These are phyloP conservation scores for Trachemys scripta DNA, from an alignment of 2,113 vertebrate species.

Conservation along the genomic window DNA sequence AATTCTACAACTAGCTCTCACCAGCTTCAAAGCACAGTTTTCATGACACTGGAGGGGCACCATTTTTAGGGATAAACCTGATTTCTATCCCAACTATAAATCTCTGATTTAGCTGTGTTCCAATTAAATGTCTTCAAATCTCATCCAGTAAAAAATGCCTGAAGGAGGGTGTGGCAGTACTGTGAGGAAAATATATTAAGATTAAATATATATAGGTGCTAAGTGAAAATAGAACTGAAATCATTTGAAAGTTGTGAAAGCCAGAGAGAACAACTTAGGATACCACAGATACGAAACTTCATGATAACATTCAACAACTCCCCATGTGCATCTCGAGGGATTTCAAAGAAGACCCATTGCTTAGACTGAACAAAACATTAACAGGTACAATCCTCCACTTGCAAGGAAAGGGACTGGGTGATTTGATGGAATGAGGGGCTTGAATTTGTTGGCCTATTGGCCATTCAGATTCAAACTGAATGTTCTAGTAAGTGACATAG, in stretches of 20 bases:
- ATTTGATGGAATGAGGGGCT: slow-evolving; percentile 12
- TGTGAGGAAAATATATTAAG: background rate
- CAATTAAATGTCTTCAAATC: background rate
- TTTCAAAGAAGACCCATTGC: background rate
- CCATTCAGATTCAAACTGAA: slow-evolving; percentile 21
- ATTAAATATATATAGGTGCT: background rate
- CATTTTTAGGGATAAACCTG: background rate
- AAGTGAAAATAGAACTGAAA: background rate
- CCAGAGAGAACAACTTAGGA: background rate
- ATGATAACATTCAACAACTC: background rate
- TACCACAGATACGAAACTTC: background rate
- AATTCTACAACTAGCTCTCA: background rate
- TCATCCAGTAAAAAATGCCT: background rate
- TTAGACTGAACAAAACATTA: background rate
- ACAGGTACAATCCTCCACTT: background rate
- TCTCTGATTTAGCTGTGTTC: background rate
- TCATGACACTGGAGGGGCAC: background rate
- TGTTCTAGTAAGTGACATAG: background rate
- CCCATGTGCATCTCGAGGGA: background rate
- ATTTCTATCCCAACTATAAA: background rate
- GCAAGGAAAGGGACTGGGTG: background rate
- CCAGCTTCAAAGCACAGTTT: background rate
- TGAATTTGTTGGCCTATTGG: background rate
- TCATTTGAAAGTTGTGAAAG: background rate
- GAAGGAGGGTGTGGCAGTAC: background rate